Conservation (phyloP, 1,140 invertebrate genomes). For the Acarapis woodi region DNA sequence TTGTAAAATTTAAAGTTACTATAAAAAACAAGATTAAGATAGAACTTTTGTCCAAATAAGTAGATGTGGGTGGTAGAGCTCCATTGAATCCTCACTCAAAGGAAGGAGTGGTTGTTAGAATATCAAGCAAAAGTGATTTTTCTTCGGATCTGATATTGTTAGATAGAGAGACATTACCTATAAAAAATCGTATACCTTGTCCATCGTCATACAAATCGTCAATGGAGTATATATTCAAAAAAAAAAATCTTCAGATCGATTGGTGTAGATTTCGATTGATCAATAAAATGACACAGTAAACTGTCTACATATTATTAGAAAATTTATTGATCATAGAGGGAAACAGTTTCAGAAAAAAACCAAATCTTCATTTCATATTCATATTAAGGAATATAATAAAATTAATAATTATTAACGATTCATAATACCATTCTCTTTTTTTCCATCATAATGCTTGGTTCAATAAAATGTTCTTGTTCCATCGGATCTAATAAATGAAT, state of each 20-base stretch:
- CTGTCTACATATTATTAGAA: no score
- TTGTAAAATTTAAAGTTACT: no score
- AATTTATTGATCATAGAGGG: no score
- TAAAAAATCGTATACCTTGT: slow-evolving; percentile 37
- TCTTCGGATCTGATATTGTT: slow-evolving; percentile 37
- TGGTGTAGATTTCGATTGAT: slow-evolving; percentile 56
- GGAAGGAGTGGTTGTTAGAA: slow-evolving; percentile 47
- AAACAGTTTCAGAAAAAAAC: no score
- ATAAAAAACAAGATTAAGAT: no score
- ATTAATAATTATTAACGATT: no score
- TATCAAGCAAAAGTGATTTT: slow-evolving; percentile 41
- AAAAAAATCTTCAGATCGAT: slow-evolving; percentile 41
- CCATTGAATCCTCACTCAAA: slow-evolving; percentile 47
- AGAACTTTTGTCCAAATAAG: no score
- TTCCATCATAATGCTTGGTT: background rate
- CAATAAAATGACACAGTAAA: no score
- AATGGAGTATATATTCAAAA: slow-evolving; percentile 47
- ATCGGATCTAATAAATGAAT: background rate
- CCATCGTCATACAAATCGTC: slow-evolving; percentile 53
- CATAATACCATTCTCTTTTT: no score
- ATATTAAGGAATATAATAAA: no score
- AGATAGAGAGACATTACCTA: slow-evolving; percentile 45
- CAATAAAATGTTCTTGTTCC: background rate
- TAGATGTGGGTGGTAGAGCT: slow-evolving; percentile 44
- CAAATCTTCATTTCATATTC: no score